These are phyloP conservation scores for Ondatra zibethicus DNA, from an alignment of 2,113 vertebrate species.

Conservation along the genomic window DNA sequence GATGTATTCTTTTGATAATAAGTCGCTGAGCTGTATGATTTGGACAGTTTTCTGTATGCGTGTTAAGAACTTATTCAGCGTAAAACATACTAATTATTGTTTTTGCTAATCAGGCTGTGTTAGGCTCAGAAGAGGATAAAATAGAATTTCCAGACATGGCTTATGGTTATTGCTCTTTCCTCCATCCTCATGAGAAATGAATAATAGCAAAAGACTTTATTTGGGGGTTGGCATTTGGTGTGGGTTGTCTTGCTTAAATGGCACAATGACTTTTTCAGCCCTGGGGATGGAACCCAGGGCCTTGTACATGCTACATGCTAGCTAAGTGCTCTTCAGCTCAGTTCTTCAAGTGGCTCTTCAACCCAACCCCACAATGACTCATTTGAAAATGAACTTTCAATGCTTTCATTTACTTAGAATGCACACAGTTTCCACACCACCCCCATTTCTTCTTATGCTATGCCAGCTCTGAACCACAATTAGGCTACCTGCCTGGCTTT, in stretches of 20 bases:
- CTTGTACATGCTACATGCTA: neutral
- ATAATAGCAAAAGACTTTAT: slow-evolving; percentile 35
- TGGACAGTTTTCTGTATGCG: slow-evolving; percentile 10
- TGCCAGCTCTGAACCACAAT: neutral
- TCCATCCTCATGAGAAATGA: slow-evolving; percentile 36
- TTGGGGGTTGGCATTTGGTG: neutral
- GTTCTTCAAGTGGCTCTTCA: neutral
- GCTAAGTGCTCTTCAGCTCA: neutral
- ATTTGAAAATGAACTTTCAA: slow-evolving; percentile 10
- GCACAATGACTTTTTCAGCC: neutral
- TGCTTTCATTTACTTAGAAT: slow-evolving; percentile 50
- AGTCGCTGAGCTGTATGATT: slow-evolving; percentile 29
- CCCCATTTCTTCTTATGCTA: neutral
- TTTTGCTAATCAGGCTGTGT: slow-evolving; percentile 28
- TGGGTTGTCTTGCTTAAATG: slow-evolving; percentile 20
- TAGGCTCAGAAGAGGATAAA: slow-evolving; percentile 11
- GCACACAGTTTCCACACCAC: neutral
- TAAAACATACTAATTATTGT: slow-evolving; percentile 30
- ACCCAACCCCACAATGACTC: neutral
- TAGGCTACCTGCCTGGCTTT: neutral
- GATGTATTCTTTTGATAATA: slow-evolving; percentile 6
- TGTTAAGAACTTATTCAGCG: slow-evolving; percentile 1
- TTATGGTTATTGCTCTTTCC: slow-evolving; percentile 31
- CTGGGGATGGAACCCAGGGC: neutral
- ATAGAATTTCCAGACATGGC: slow-evolving; percentile 49